Conservation (phyloP, 2,888 invertebrate genomes). For the Adineta ricciae region DNA sequence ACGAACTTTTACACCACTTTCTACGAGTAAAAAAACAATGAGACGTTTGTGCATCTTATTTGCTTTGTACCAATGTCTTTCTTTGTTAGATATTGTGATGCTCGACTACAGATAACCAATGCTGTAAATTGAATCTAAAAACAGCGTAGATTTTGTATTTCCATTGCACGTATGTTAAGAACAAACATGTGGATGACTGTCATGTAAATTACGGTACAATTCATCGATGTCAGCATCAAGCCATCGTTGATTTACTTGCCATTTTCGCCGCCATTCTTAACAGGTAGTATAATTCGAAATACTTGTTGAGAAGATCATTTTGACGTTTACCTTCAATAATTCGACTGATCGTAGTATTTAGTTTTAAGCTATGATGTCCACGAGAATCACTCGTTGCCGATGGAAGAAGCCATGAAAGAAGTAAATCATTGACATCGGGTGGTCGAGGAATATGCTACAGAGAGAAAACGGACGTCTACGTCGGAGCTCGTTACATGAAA, state of each 20-base stretch:
- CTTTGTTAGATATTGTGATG: slow-evolving; percentile 13
- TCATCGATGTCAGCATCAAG: slow-evolving; percentile 46
- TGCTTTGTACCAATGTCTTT: background rate
- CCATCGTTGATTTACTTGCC: slow-evolving; percentile 46
- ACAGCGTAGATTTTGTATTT: background rate
- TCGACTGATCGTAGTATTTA: slow-evolving; percentile 26
- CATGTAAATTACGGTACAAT: slow-evolving; percentile 48
- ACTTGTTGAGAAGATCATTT: background rate
- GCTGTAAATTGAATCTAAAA: slow-evolving; percentile 25
- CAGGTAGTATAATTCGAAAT: background rate
- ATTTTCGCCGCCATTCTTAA: slow-evolving; percentile 46
- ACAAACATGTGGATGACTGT: slow-evolving; percentile 46
- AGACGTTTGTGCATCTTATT: background rate
- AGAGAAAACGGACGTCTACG: background rate
- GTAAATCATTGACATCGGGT: background rate
- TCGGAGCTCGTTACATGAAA: background rate
- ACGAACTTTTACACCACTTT: background rate
- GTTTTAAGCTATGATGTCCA: slow-evolving; percentile 22
- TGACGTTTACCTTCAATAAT: slow-evolving; percentile 24
- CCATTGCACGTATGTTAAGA: background rate
- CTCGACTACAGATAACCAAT: slow-evolving; percentile 28
- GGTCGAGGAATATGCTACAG: background rate
- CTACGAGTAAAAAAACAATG: background rate
- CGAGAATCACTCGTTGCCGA: background rate
- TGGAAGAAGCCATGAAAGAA: background rate